Percentiles rank a stretch among this genome's conserved stretches.
Conservation (phyloP, 37 sponge, comb jelly and placozoan genomes). For the Theonella swinhoei region DNA sequence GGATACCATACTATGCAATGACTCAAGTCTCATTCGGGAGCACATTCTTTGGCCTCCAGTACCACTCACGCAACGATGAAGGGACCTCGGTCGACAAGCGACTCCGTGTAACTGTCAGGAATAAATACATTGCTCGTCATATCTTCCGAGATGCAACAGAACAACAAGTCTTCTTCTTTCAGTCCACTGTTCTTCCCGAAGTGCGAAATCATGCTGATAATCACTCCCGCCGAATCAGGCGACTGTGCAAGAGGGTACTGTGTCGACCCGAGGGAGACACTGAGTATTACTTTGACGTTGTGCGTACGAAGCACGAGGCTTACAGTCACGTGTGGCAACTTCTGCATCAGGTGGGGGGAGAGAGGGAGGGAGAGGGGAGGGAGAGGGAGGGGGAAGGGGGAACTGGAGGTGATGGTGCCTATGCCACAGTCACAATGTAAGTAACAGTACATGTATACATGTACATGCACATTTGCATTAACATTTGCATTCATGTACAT, state of each 20-base stretch:
- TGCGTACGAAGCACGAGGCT: conserved; percentile 62
- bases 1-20: conserved; percentile 56
- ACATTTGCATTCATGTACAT: too few species aligned
- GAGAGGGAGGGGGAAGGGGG: neutral
- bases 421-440: neutral
- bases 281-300: conserved; percentile 72
- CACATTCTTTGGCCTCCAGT: conserved; percentile 52
- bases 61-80: conserved; percentile 19
- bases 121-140: conserved; percentile 43
- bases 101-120: neutral
- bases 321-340: conserved; percentile 67
- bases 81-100: conserved; percentile 18
- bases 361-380: neutral
- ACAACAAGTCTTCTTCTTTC: conserved; percentile 77
- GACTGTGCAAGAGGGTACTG: conserved; percentile 1
- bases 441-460: neutral
- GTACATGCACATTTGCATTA: neutral
- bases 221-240: neutral
- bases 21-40: conserved; percentile 56
- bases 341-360: conserved; percentile 67
- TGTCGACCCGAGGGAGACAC: neutral
- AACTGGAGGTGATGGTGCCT: neutral
- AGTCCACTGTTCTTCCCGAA: conserved; percentile 42
- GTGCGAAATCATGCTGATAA: conserved; percentile 58
- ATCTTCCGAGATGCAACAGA: conserved; percentile 73